Evolutionary conservation across 2,888 invertebrate species (phyloP), one percentile per base, ranked within the genome.

Genomic region (Rotaria magnacalcarata): DNA sequence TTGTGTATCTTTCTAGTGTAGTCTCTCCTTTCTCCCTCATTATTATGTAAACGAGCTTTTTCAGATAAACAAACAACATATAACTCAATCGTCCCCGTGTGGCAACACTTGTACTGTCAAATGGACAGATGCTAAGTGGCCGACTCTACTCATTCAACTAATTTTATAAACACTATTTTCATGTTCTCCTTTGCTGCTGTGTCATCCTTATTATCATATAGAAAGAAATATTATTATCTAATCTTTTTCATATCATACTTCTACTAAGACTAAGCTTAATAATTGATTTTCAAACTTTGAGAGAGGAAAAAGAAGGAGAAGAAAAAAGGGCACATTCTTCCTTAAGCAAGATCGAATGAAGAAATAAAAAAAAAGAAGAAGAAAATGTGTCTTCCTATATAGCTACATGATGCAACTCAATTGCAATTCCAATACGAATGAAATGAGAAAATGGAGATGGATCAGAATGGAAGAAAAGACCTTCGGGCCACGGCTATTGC

Each of bases 211-310:
- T 60, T 60, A 60, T 60, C 58, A 60, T 60, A 60, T 60, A 60
- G 58, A 60, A 60, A 60, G 58, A 27, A 60, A 24, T 27, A 60
- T 60, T 60, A 60, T 60, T 60, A 60, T 60, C 58, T 60, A 60
- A 60, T 60, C 58, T 60, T 10, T n/a, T 60, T 60, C 27, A 10
- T 60, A 60, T 60, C 58, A 60, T 60, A 60, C 58, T 60, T 60
- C 58, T 60, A 60, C 27, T 60, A 60, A 60, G 58, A n/a, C 58
- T 60, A 60, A 60, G 58, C 58, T 60, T 60, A 60, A 60, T 60
- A 60, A 60, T 60, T 60, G 58, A 60, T 60, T 60, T 60, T 60
- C 58, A 60, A 60, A 60, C 58, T 60, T 60, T 60, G 58, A 60
- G 58, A 60, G 58, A 60, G n/a, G 58, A 60, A 27, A n/a, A 60